Evolutionary conservation across 2,888 invertebrate genomes (phyloP), one percentile per base, ranked within the genome.

Genomic region (Lomographa bimaculata): DNA sequence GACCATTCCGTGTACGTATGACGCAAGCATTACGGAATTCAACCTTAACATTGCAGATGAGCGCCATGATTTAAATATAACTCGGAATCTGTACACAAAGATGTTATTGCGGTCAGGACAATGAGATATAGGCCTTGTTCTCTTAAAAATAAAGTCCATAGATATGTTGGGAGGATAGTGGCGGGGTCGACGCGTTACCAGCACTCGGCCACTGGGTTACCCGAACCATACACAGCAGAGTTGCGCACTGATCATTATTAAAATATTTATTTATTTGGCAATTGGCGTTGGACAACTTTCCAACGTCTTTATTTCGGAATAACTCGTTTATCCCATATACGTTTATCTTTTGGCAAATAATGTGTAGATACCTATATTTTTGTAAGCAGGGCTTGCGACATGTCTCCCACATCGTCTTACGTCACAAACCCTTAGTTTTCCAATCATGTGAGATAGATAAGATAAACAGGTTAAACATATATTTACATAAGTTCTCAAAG

Each of bases 1-100:
- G 65, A 57, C 37, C 45, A 45, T 38, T 28, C 42, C 41, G 44
- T 57, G 57, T 60, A 53, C 51, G 42, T 47, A 57, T 85, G 85
- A 85, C 85, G 86, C 70, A 75, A 71, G 55, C 71, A 56, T 66
- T 72, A 46, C 63, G 83, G 86, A 83, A 86, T 86, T 83, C 79
- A 84, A 83, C 84, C 85, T 86, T 84, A 86, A 82, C 86, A 84
- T 86, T 85, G 72, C 76, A 72, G 78, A 81, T 79, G 79, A 79
- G 73, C 75, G 71, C 67, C 64, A 63, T 65, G 78, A 71, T 84
- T 82, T 85, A 84, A 83, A 83, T 84, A 81, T 85, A 84, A 77
- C 82, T 75, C 68, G 66, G 64, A 72, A 67, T 71, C 65, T 67
- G 65, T 72, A 71, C 54, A 60, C 57, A 56, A 60, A 58, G 46